Evolutionary conservation across 1,140 invertebrate species (phyloP), one percentile per base, ranked within the genome.

Genomic region (Platyura marginata): DNA sequence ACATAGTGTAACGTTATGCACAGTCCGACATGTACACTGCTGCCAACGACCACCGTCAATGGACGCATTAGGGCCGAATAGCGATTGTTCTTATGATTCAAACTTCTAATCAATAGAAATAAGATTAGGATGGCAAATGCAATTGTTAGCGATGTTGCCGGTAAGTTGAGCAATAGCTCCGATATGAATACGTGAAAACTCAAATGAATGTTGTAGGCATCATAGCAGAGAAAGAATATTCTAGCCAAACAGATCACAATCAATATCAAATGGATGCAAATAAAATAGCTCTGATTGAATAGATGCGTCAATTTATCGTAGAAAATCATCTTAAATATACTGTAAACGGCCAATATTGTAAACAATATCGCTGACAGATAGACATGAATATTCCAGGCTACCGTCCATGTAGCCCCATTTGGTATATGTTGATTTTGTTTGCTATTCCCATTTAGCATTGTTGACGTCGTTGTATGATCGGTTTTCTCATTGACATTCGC

Each of bases 351-450:
- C 48, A 92, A 62, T 8, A 89, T 60, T 0, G 81, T 77, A 53
- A 90, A 92, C 48, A 86, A 68, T 11, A 79, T 73, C 0, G 83
- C 86, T 0, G 81, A 79, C 10, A 83, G 57, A 63, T 92, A 92
- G 1, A 91, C 79, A 52, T 92, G 86, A 11, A 91, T 68, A 47
- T 86, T 82, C 87, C 86, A 91, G 2, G 84, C 82, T 49, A 85
- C 76, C 0, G 75, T 71, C 78, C 79, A 82, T 0, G 76, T 77
- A 29, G 25, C 25, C 6, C 25, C 25, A 29, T 29, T 29, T 6
- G 16, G 3, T 21, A 9, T 18, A 20, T 38, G 36, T 20, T 22
- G 40, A 41, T 41, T 41, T 16, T 11, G 20, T 29, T 41, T 21
- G 40, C 19, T 10, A 16, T 19, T 41, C 4, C 15, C 21, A 41